Evolutionary conservation across 1,140 invertebrate genomes (phyloP).

Genomic region (Drosophila kanapiae): DNA sequence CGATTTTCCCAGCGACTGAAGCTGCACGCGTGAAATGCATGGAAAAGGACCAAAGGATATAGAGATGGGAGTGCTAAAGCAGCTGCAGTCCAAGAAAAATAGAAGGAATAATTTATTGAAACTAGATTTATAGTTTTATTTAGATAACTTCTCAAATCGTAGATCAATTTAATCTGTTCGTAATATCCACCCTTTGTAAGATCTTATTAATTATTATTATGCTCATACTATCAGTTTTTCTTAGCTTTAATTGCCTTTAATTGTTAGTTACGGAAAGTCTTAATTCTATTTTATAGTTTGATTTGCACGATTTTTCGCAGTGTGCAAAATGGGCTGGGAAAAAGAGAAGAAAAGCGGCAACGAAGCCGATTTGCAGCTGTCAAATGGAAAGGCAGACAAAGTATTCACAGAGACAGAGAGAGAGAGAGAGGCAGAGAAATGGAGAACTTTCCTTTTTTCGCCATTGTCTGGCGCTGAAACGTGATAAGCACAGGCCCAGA

Average conservation of each 20-base stretch:
- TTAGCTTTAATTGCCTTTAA: no score
- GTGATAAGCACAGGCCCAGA: constrained; percentile 58
- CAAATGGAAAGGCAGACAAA: constrained; percentile 62
- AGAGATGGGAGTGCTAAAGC: background rate
- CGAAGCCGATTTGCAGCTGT: constrained; percentile 67
- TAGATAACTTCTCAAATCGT: no score
- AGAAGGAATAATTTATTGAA: background rate
- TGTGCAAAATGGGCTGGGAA: background rate
- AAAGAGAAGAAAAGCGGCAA: constrained; percentile 18
- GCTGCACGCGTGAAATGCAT: constrained; percentile 59
- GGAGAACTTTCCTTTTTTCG: constrained; percentile 51
- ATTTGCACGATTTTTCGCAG: background rate
- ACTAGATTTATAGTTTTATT: background rate
- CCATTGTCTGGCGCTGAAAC: constrained; percentile 69
- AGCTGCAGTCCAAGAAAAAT: constrained; percentile 8
- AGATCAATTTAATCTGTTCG: background rate
- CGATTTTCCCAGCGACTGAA: constrained; percentile 61
- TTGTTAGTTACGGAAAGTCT: no score
- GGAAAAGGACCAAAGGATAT: background rate
- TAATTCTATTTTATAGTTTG: no score
- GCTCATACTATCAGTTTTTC: no score
- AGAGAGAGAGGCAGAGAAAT: constrained; percentile 8
- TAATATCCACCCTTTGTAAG: no score
- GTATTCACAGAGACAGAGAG: constrained; percentile 12
- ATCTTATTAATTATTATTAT: no score